A percentile compares a stretch with the other conserved stretches of the same genome.
Evolutionary conservation across 1,140 invertebrate genomes (phyloP).

Genomic region (Aricia agestis): DNA sequence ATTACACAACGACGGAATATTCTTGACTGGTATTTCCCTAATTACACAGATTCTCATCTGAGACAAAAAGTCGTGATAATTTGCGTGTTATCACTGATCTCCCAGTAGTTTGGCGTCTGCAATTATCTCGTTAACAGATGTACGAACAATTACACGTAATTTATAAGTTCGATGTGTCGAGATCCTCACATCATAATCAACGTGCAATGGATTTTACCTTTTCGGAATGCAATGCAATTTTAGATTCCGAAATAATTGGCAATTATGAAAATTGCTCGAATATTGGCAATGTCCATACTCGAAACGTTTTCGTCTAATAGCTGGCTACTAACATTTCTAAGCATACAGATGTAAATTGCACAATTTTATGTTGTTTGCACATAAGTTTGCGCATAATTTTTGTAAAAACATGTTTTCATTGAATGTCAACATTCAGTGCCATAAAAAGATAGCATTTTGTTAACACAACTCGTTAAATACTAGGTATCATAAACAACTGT

Average conservation of each 20-base stretch:
- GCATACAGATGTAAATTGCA: too few species aligned
- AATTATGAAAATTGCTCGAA: neutral
- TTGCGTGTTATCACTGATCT: neutral
- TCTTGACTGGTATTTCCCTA: slow-evolving; percentile 8
- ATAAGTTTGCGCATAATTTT: too few species aligned
- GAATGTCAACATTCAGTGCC: too few species aligned
- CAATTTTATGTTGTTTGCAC: too few species aligned
- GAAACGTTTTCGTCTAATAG: neutral
- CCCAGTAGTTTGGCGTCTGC: neutral
- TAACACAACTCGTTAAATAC: too few species aligned
- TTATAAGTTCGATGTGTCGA: neutral
- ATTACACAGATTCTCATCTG: neutral
- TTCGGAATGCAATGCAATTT: neutral
- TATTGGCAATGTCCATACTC: neutral
- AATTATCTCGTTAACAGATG: neutral
- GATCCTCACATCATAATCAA: neutral
- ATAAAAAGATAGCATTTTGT: too few species aligned
- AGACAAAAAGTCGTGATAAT: slow-evolving; percentile 8
- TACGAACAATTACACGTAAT: neutral
- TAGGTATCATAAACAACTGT: too few species aligned
- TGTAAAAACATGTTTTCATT: too few species aligned
- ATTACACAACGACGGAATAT: neutral
- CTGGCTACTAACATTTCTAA: too few species aligned
- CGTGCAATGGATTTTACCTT: neutral
- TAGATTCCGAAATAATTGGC: neutral